Evolutionary conservation across 2,888 invertebrate genomes (phyloP), one percentile per base, ranked within the genome.

Genomic region (Sarcophaga carnaria): DNA sequence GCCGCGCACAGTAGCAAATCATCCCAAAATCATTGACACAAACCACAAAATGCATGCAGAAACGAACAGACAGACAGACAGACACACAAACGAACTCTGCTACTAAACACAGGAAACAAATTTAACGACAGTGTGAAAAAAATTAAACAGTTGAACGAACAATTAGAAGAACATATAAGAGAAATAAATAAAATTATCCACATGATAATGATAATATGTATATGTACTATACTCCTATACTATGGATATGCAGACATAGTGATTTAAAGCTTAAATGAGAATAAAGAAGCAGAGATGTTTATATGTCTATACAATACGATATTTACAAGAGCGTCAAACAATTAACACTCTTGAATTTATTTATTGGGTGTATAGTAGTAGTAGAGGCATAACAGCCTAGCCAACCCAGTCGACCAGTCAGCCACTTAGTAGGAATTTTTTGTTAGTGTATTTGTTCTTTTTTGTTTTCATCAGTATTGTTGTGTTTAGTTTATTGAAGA

Each of bases 91-190:
- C 49, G 17, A 17, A 49, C 12, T 49, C 49, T 0, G 14, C 14
- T 49, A 49, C 49, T 49, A 4, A 14, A 69, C 22, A 45, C 3
- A 62, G 45, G 45, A 69, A 78, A 75, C 22, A 79, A 69, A 64
- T 77, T 83, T 12, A 77, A 83, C 77, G 77, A 66, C 17, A 78
- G 69, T 86, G 86, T 80, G 83, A 86, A 86, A 66, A 72, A 86
- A 72, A 83, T 77, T 79, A 80, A 83, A 83, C 86, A 80, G 83
- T 72, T 64, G 69, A 69, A 47, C 72, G 74, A 78, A 63, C 62
- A 60, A n/a, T 69, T 17, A 47, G 75, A 75, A 79, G 14, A 14
- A 54, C 54, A 10, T 37, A 8, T 37, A 37, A 37, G 37, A 37
- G 37, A 37, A 37, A 37, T 37, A 37, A 37, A 37, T 37, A 37